Percentiles rank a stretch among this genome's conserved stretches.
These are phyloP conservation scores for Malaclemys terrapin DNA, from an alignment of 2,113 vertebrate species.

Conservation along the genomic window DNA sequence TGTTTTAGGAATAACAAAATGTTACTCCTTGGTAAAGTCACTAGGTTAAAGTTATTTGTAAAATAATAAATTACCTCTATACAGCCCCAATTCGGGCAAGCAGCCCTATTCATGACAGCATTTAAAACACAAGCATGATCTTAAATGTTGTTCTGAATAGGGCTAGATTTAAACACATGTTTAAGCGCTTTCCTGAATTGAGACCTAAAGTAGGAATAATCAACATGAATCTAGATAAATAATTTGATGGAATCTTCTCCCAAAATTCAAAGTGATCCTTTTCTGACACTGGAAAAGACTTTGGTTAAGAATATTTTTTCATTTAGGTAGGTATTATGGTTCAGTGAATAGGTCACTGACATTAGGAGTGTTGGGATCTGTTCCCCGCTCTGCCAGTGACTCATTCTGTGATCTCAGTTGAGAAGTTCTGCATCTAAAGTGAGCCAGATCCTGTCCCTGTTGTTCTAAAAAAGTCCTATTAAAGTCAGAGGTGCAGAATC, in stretches of 20 bases:
- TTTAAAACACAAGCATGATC: not conserved
- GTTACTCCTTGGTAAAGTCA: not conserved
- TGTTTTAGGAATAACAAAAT: not conserved
- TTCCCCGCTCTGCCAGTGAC: not conserved
- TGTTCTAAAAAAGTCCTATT: not conserved
- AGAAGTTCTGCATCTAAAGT: not conserved
- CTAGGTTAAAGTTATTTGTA: not conserved
- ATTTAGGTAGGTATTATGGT: not conserved
- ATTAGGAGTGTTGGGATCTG: not conserved
- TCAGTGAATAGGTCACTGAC: not conserved
- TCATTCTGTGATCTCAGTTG: accelerated
- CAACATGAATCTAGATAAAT: not conserved
- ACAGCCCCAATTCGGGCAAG: not conserved
- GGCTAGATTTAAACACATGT: not conserved
- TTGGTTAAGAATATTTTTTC: not conserved
- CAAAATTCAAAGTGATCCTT: not conserved
- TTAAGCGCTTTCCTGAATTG: not conserved
- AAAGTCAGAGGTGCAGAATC: not conserved
- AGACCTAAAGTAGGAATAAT: not conserved
- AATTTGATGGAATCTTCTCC: not conserved
- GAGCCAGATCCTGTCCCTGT: not conserved
- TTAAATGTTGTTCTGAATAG: not conserved
- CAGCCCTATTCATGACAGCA: not conserved
- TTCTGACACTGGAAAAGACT: not conserved
- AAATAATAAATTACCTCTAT: not conserved